Base-by-base conservation (phyloP, 2,888 invertebrate species). In the Aphodius granarius region DNA sequence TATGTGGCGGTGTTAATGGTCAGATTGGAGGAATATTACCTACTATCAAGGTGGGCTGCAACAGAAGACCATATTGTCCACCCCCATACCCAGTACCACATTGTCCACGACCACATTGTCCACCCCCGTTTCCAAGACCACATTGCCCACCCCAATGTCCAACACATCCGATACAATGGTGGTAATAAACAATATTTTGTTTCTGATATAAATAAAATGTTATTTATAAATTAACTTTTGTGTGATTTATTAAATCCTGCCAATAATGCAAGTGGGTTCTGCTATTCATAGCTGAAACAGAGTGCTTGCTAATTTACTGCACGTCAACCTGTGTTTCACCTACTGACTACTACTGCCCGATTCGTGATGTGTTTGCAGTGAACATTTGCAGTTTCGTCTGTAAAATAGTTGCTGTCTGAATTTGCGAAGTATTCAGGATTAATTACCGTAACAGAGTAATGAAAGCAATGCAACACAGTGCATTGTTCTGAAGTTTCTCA, bases 21-120 rank as follows among this genome's bases (percentile, higher is more conserved):
- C 43, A 43, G 6, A 43, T 43, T 43, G 43, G 43, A 1, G 43
- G 43, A 3, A 9, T 43, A 68, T 68, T 68, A 21, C 68, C 68
- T n/a, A 68, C 18, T 16, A 68, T 68, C 20, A 68, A 68, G 68
- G 22, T 22, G 68, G 19, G 20, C 68, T 68, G 68, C 68, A 20
- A 22, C 5, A n/a, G n/a, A 20, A 15, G 22, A 21, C 13, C 68
- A 68, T 22, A 19, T 20, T 22, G 19, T 9, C 16, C 68, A 68
- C n/a, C 21, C 68, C 21, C 68, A 68, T 16, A 9, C 20, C 20
- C 22, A 68, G 19, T n/a, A n/a, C 68, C 18, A 68, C 68, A 68
- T 21, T 68, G 68, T 22, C 22, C 18, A 16, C n/a, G n/a, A n/a
- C 68, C 18, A 68, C 68, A 68, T 21, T 68, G 68, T 22, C 22